Conservation (phyloP, 2,113 vertebrate species). For the Tragulus kanchil region DNA sequence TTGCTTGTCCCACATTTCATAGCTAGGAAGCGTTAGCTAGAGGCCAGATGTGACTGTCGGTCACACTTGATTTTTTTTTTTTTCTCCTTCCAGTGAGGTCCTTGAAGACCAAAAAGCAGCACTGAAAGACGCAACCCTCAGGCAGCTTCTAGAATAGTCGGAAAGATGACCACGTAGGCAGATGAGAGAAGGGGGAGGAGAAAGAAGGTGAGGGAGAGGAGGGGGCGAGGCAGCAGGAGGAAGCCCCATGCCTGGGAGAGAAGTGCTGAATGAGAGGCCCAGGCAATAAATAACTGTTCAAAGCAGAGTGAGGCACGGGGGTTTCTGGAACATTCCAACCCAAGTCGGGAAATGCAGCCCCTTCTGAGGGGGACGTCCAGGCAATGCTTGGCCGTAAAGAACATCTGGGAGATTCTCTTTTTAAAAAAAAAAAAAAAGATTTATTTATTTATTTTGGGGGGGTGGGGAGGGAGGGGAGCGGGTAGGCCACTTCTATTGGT, state of each 20-base stretch:
- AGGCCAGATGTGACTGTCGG: background rate
- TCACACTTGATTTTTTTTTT: background rate
- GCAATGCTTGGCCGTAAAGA: slow-evolving; percentile 34
- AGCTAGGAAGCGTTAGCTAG: background rate
- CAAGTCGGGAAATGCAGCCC: background rate
- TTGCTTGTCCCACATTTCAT: background rate
- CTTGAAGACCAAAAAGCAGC: background rate
- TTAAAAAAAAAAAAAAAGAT: too few species aligned
- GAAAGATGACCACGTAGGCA: background rate
- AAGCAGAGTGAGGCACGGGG: background rate
- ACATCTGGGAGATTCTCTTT: background rate
- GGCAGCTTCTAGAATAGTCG: background rate
- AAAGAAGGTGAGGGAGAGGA: background rate
- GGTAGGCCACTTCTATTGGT: too few species aligned
- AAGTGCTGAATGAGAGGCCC: background rate
- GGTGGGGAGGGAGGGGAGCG: too few species aligned
- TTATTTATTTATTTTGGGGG: too few species aligned
- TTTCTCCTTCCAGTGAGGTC: background rate
- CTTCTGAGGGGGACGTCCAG: background rate
- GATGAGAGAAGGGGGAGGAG: background rate
- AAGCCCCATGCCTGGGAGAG: background rate
- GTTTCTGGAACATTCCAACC: slow-evolving; percentile 70
- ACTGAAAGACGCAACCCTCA: background rate
- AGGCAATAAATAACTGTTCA: slow-evolving; percentile 16
- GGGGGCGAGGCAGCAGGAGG: background rate